A percentile compares a stretch with the other conserved stretches of the same genome.
phyloP scores from a whole-genome alignment of 2,113 vertebrate species.

The Connochaetes taurinus region DNA sequence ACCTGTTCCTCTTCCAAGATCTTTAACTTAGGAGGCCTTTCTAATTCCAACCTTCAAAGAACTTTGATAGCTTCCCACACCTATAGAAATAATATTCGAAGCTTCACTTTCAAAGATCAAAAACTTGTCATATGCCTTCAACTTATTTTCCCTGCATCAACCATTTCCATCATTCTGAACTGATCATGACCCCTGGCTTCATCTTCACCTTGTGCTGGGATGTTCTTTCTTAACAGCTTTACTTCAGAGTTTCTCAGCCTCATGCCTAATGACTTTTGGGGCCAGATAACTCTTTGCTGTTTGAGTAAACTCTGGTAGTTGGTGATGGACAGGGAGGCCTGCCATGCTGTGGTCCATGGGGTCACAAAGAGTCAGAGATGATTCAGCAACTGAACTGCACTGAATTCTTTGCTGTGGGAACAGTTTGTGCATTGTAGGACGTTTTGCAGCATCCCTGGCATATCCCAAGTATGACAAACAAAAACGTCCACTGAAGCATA shows the following conservation, averaged over 20 bases:
- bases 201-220: conserved; percentile 8
- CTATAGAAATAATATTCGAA: conserved; percentile 8
- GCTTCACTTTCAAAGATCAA: neutral
- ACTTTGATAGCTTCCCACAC: conserved; percentile 29
- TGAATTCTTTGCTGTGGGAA: neutral
- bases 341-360: neutral
- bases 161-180: conserved; percentile 29
- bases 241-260: neutral
- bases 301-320: neutral
- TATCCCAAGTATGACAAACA: neutral
- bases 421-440: neutral
- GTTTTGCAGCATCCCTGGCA: neutral
- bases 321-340: neutral
- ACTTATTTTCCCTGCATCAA: neutral
- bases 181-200: conserved; percentile 26
- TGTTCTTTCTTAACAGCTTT: neutral
- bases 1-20: neutral
- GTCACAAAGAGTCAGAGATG: neutral
- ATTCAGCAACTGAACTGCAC: neutral
- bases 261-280: neutral
- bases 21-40: neutral
- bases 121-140: conserved; percentile 51
- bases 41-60: conserved; percentile 16
- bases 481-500: neutral
- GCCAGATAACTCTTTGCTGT: neutral